A percentile compares a stretch with the other conserved stretches of the same genome.
phyloP scores from a whole-genome alignment of 2,797 vertebrate species.

The Carcharodon carcharias region DNA sequence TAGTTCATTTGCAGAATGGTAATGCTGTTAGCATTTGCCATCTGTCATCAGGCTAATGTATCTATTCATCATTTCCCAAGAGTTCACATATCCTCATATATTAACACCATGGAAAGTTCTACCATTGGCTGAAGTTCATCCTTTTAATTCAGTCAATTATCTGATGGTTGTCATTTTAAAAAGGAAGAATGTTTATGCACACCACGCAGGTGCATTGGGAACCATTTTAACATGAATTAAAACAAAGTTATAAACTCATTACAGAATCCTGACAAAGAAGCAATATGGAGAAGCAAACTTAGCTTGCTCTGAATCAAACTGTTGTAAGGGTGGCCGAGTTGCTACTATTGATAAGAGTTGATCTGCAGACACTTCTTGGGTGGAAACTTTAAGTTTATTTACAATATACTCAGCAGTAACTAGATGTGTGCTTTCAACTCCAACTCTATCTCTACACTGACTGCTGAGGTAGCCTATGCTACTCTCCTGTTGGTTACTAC shows the following conservation, averaged over 20 bases:
- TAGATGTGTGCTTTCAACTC: no score
- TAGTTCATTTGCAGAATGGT: constrained; percentile 17
- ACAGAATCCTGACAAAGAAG: neutral
- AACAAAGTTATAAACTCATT: neutral
- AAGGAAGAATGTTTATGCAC: neutral
- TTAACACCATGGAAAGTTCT: neutral
- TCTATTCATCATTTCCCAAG: constrained; percentile 19
- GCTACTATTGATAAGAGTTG: no score
- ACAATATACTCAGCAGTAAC: no score
- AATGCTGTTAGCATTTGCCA: constrained; percentile 21
- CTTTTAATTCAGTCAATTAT: neutral
- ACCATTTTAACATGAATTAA: neutral
- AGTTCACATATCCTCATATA: neutral
- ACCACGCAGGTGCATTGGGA: neutral
- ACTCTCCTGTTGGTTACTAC: no score
- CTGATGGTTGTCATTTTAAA: neutral
- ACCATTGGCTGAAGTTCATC: neutral
- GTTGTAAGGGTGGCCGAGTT: no score
- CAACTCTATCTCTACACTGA: no score
- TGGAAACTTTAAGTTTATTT: no score
- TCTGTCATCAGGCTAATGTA: constrained; percentile 28
- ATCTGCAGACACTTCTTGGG: no score
- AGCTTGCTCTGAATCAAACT: neutral
- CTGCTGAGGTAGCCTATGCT: no score
- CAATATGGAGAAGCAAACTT: neutral